Conservation (phyloP, 2,888 invertebrate species). For the Thymelicus acteon region DNA sequence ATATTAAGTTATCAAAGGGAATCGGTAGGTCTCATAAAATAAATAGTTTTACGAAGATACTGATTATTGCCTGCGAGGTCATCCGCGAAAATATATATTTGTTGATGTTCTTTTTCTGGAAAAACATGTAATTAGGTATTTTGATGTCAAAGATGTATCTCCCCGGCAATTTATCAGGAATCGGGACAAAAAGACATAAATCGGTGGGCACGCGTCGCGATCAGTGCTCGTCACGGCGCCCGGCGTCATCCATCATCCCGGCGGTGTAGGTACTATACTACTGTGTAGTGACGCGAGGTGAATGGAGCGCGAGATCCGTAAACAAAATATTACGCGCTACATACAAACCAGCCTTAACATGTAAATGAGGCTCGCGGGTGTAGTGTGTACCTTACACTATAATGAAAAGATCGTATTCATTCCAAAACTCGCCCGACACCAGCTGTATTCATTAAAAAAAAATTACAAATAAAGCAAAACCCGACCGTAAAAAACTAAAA, state of each 20-base stretch:
- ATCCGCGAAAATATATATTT: too few relatives aligned
- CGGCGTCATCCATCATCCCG: background rate
- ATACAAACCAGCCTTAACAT: background rate
- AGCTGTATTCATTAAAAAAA: background rate
- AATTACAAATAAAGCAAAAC: too few relatives aligned
- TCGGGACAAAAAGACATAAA: background rate
- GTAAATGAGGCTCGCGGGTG: background rate
- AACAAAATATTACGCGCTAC: background rate
- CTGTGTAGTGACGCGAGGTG: background rate
- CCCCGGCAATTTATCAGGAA: constrained; percentile 3
- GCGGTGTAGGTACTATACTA: too few relatives aligned
- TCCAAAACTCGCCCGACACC: background rate
- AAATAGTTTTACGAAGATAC: too few relatives aligned
- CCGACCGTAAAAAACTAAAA: too few relatives aligned
- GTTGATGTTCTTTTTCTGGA: too few relatives aligned
- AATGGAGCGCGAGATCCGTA: background rate
- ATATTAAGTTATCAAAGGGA: too few relatives aligned
- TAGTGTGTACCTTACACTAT: background rate
- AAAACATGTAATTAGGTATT: background rate
- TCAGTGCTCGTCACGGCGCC: background rate
- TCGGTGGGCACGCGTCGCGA: background rate
- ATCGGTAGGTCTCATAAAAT: too few relatives aligned
- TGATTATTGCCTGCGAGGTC: too few relatives aligned
- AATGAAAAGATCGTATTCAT: background rate
- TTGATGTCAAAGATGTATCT: background rate